Evolutionary conservation across 2,888 invertebrate species (phyloP).

Genomic region (Sesia bembeciformis): DNA sequence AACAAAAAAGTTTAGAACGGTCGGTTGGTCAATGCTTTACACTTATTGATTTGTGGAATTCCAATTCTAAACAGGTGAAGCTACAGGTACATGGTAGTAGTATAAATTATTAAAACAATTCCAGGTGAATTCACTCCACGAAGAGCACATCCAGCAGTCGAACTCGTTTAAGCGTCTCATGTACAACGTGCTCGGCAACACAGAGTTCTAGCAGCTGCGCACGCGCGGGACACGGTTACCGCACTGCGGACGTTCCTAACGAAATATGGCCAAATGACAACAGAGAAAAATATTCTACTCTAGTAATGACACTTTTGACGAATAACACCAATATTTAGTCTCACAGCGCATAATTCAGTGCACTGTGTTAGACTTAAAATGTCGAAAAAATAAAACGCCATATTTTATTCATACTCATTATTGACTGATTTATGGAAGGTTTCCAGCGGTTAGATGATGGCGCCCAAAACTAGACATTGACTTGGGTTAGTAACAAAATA

Average conservation of each 20-base stretch:
- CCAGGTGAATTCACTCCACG: conserved; percentile 80
- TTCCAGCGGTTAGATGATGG: conserved; percentile 36
- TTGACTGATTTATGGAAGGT: conserved; percentile 26
- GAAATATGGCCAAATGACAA: background rate
- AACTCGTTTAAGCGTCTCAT: conserved; percentile 94
- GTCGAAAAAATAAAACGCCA: no score
- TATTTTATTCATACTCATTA: background rate
- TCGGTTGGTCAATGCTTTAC: no score
- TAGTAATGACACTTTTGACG: no score
- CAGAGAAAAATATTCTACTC: background rate
- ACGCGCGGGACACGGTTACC: background rate
- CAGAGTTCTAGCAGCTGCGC: conserved; percentile 65
- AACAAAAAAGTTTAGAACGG: no score
- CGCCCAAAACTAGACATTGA: conserved; percentile 31
- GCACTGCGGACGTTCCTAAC: background rate
- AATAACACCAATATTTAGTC: background rate
- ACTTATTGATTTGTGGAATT: no score
- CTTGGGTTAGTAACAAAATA: conserved; percentile 48
- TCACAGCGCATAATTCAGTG: conserved; percentile 3
- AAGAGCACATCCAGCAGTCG: conserved; percentile 92
- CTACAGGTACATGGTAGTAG: no score
- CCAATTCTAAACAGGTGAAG: no score
- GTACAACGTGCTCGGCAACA: conserved; percentile 90
- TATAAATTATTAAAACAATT: conserved; percentile 12
- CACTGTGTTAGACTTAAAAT: conserved; percentile 1